phyloP scores from a whole-genome alignment of 2,888 invertebrate species.

The Meta bourneti region DNA sequence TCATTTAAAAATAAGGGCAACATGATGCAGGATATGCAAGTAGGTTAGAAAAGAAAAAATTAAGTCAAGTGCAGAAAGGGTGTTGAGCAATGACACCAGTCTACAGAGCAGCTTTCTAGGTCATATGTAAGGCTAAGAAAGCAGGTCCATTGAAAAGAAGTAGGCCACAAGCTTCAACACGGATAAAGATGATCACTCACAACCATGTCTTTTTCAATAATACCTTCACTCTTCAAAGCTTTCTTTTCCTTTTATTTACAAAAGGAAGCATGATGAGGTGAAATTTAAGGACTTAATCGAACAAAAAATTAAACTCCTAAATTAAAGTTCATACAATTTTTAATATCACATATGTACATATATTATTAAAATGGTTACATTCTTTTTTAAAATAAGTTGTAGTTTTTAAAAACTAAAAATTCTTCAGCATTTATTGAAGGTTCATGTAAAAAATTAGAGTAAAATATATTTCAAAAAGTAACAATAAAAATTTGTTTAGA shows the following conservation, averaged over 20 bases:
- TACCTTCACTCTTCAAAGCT: conserved; percentile 16
- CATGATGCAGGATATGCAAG: conserved; percentile 43
- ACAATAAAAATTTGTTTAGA: too few relatives aligned
- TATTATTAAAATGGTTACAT: too few relatives aligned
- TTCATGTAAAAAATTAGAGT: too few relatives aligned
- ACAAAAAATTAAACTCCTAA: too few relatives aligned
- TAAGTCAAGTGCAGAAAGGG: conserved; percentile 70
- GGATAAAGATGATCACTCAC: conserved; percentile 16
- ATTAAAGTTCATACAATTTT: too few relatives aligned
- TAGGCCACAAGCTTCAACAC: conserved; percentile 35
- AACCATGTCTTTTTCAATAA: background rate
- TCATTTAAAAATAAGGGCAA: conserved; percentile 37
- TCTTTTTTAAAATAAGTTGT: too few relatives aligned
- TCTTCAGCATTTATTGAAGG: too few relatives aligned
- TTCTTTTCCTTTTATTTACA: background rate
- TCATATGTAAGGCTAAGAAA: conserved; percentile 42
- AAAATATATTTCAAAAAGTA: too few relatives aligned
- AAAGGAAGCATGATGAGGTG: too few relatives aligned
- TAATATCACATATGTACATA: too few relatives aligned
- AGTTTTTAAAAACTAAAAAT: too few relatives aligned
- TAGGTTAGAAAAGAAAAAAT: conserved; percentile 56
- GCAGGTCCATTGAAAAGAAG: conserved; percentile 24
- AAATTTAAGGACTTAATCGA: too few relatives aligned
- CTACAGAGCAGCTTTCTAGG: conserved; percentile 49
- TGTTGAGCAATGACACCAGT: conserved; percentile 48